These are phyloP conservation scores for Okapia johnstoni DNA, from an alignment of 2,113 vertebrate genomes.

Conservation along the genomic window DNA sequence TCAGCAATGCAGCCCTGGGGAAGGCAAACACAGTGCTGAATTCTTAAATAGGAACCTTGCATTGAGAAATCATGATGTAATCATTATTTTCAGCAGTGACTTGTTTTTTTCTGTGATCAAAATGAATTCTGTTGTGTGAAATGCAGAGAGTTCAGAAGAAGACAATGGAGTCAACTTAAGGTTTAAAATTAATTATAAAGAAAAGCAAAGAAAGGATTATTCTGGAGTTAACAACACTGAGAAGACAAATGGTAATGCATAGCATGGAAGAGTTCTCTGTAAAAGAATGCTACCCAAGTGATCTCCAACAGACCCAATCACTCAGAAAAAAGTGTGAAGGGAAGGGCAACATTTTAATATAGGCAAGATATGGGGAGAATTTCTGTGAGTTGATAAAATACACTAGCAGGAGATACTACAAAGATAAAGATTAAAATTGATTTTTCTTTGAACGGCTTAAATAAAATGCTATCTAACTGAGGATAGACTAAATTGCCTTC, in stretches of 20 bases:
- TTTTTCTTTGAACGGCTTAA: slow-evolving; percentile 40
- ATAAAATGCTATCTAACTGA: slow-evolving; percentile 25
- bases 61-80: not conserved
- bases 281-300: not conserved
- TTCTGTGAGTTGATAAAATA: slow-evolving; percentile 8
- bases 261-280: not conserved
- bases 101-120: slow-evolving; percentile 3
- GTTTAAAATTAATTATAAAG: not conserved
- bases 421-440: slow-evolving; percentile 43
- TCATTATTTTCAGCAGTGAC: not conserved
- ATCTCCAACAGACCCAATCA: not conserved
- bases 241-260: not conserved
- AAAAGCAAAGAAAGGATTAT: not conserved
- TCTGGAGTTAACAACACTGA: not conserved
- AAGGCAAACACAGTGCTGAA: not conserved
- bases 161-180: not conserved
- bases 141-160: not conserved
- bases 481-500: slow-evolving; percentile 16
- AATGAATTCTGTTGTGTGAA: not conserved
- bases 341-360: not conserved
- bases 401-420: not conserved
- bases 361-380: not conserved
- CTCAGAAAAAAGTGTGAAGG: not conserved
- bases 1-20: not conserved
- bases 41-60: not conserved